Evolutionary conservation across 2,113 vertebrate species (phyloP).

Genomic region (Speoplatyrhinus poulsoni): DNA sequence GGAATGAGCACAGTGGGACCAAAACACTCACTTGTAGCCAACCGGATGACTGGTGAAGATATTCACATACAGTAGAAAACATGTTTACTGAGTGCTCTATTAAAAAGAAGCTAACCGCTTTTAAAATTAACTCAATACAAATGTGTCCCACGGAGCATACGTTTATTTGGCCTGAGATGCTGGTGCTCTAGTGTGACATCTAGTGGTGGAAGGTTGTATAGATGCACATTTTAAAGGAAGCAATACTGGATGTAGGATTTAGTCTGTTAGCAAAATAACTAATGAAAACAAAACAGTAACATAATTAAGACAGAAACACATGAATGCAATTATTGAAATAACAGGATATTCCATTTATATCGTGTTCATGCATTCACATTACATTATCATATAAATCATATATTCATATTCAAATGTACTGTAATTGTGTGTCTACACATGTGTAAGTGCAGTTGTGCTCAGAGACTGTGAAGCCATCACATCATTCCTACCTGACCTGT

Average conservation of each 20-base stretch:
- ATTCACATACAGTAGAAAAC: neutral
- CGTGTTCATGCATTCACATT: too few relatives aligned
- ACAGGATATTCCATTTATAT: too few relatives aligned
- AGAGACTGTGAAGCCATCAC: neutral
- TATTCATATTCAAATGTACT: neutral
- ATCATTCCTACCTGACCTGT: too few relatives aligned
- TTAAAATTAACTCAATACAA: neutral
- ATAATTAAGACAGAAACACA: neutral
- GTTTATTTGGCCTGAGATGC: too few relatives aligned
- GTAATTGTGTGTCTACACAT: neutral
- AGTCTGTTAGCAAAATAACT: neutral
- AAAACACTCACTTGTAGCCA: constrained; percentile 8
- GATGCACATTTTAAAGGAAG: too few relatives aligned
- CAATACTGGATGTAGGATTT: neutral
- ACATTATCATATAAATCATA: neutral
- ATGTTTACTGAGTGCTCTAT: neutral
- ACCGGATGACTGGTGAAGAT: neutral
- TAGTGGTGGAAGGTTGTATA: too few relatives aligned
- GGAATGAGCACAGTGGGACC: constrained; percentile 7
- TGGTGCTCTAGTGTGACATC: too few relatives aligned
- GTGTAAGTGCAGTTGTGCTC: neutral
- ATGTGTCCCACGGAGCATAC: too few relatives aligned
- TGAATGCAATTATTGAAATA: neutral
- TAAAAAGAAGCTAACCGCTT: neutral
- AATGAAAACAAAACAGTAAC: neutral